Evolutionary conservation across 2,888 invertebrate genomes (phyloP).

Genomic region (Pseudanteris insignis): DNA sequence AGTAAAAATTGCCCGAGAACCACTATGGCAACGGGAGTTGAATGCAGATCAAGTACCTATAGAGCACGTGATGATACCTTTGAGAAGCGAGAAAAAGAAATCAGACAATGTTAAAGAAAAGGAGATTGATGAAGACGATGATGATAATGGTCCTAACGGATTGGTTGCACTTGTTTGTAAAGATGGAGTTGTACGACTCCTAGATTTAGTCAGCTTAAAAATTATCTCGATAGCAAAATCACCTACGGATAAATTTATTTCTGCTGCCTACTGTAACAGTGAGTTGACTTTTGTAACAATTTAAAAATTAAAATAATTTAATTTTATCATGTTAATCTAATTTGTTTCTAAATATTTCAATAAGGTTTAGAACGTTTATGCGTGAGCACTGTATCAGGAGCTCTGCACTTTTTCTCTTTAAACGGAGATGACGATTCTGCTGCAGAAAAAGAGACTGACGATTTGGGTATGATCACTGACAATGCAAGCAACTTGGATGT

Average conservation of each 20-base stretch:
- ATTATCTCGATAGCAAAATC: conserved; percentile 75
- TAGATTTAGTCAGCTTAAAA: conserved; percentile 77
- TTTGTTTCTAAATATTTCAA: too few species aligned
- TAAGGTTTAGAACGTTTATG: conserved; percentile 86
- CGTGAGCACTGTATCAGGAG: conserved; percentile 82
- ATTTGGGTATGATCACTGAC: conserved; percentile 59
- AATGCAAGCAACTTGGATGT: conserved; percentile 48
- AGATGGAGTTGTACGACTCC: conserved; percentile 78
- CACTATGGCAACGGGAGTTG: conserved; percentile 72
- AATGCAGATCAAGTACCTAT: conserved; percentile 74
- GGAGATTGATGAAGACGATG: conserved; percentile 48
- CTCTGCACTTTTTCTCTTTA: conserved; percentile 83
- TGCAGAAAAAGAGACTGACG: conserved; percentile 77
- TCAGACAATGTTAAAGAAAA: conserved; percentile 10
- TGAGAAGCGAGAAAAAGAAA: conserved; percentile 55
- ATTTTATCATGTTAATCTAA: too few species aligned
- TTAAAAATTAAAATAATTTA: too few species aligned
- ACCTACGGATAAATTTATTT: conserved; percentile 78
- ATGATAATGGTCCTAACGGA: conserved; percentile 58
- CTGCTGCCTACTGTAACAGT: conserved; percentile 87
- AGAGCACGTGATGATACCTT: conserved; percentile 76
- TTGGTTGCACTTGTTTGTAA: conserved; percentile 79
- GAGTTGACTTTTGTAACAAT: too few species aligned
- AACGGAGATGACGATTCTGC: conserved; percentile 79
- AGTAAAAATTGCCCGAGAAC: conserved; percentile 71